These are phyloP conservation scores for Coremacera marginata DNA, from an alignment of 2,888 invertebrate species.

Conservation along the genomic window DNA sequence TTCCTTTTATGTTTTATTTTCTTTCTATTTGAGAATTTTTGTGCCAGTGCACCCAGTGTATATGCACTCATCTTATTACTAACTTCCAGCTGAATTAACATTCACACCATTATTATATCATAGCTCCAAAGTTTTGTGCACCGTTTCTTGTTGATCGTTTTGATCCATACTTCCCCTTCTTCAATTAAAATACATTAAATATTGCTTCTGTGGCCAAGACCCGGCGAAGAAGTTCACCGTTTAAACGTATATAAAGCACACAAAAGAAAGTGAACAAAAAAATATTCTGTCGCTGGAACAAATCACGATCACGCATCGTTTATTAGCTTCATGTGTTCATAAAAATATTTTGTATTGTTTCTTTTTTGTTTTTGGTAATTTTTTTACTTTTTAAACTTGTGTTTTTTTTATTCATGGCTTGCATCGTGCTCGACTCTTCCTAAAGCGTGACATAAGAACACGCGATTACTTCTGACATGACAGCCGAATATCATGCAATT, in stretches of 20 bases:
- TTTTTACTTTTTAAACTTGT: not conserved
- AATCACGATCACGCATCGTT: conserved; percentile 32
- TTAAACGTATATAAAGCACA: too few relatives aligned
- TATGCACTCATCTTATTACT: too few relatives aligned
- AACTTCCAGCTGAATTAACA: not conserved
- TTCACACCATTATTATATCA: conserved; percentile 14
- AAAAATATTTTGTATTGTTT: not conserved
- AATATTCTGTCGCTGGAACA: not conserved
- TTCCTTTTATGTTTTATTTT: not conserved
- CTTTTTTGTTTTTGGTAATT: conserved; percentile 9
- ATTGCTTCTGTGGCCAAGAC: not conserved
- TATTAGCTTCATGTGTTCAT: not conserved
- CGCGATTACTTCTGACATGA: not conserved
- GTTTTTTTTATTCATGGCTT: not conserved
- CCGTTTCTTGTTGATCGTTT: too few relatives aligned
- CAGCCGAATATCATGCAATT: too few relatives aligned
- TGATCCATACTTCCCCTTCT: not conserved
- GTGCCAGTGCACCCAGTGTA: too few relatives aligned
- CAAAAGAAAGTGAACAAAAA: not conserved
- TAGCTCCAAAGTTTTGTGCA: not conserved
- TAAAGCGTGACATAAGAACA: conserved; percentile 4
- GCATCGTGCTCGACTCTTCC: not conserved
- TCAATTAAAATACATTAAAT: not conserved
- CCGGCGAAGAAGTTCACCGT: not conserved
- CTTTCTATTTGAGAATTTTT: too few relatives aligned